phyloP scores from a whole-genome alignment of 2,113 vertebrate species.

The Petrocephalus microphthalmus region DNA sequence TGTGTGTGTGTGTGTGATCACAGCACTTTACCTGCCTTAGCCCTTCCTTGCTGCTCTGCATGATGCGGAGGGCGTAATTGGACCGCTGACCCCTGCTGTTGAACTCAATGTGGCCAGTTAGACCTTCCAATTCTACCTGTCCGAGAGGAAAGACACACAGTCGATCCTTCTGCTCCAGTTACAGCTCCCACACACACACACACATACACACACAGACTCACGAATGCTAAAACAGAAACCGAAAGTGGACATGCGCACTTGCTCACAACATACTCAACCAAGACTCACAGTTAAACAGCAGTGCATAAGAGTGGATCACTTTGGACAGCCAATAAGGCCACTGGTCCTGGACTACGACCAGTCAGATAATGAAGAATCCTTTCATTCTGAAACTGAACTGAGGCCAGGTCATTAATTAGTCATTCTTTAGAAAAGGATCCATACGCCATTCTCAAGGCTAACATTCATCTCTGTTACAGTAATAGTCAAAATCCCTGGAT shows the following conservation, averaged over 20 bases:
- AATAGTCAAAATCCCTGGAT: background rate
- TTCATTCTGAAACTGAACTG: background rate
- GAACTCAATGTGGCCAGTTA: constrained; percentile 98
- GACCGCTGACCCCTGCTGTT: constrained; percentile 97
- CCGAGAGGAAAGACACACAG: constrained; percentile 72
- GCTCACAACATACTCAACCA: background rate
- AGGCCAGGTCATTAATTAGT: background rate
- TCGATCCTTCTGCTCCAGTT: background rate
- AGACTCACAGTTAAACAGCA: background rate
- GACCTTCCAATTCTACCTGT: constrained; percentile 99
- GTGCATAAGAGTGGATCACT: background rate
- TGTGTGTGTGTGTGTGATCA: background rate
- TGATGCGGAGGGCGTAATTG: constrained; percentile 90
- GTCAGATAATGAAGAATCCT: constrained; percentile 1
- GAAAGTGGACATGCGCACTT: background rate
- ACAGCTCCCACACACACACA: background rate
- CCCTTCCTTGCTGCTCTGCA: constrained; percentile 80
- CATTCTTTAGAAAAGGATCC: background rate
- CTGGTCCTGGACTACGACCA: background rate
- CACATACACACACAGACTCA: background rate
- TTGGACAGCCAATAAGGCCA: background rate
- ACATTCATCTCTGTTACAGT: background rate
- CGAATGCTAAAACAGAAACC: background rate
- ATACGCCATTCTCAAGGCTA: background rate
- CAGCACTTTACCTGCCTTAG: constrained; percentile 81